A percentile compares a stretch with the other conserved stretches of the same genome.
These are phyloP conservation scores for Pachyrhynchus sulphureomaculatus DNA, from an alignment of 1,140 invertebrate species.

Conservation along the genomic window DNA sequence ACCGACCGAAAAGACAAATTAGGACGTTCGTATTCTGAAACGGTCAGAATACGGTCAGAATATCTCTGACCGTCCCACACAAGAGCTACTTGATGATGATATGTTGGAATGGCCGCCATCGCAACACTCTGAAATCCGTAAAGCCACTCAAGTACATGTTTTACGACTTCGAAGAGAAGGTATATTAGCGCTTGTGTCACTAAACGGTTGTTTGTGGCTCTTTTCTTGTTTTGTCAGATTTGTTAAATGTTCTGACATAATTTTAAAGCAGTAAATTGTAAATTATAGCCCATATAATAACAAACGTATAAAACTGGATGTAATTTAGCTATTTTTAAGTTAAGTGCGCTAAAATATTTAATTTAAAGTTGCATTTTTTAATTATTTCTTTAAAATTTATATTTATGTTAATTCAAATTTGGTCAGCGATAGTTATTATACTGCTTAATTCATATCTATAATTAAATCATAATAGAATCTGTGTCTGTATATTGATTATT, in stretches of 20 bases:
- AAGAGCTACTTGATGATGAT: slow-evolving; percentile 46
- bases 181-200: slow-evolving; percentile 16
- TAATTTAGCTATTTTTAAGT: no score
- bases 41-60: slow-evolving; percentile 33
- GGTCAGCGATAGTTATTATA: no score
- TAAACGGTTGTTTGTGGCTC: slow-evolving; percentile 17
- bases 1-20: slow-evolving; percentile 24
- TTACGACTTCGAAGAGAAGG: slow-evolving; percentile 25
- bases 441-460: no score
- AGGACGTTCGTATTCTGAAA: slow-evolving; percentile 43
- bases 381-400: no score
- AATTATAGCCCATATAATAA: no score
- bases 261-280: background rate
- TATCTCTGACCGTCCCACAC: slow-evolving; percentile 25
- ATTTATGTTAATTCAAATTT: no score
- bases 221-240: slow-evolving; percentile 25
- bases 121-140: slow-evolving; percentile 36
- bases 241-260: slow-evolving; percentile 14
- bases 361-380: no score
- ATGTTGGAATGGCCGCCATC: slow-evolving; percentile 41
- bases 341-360: no score
- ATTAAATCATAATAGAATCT: no score
- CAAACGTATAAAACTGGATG: no score
- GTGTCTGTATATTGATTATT: no score
- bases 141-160: slow-evolving; percentile 42